These are phyloP conservation scores for Vanessa atalanta DNA, from an alignment of 1,140 invertebrate species.

Conservation along the genomic window DNA sequence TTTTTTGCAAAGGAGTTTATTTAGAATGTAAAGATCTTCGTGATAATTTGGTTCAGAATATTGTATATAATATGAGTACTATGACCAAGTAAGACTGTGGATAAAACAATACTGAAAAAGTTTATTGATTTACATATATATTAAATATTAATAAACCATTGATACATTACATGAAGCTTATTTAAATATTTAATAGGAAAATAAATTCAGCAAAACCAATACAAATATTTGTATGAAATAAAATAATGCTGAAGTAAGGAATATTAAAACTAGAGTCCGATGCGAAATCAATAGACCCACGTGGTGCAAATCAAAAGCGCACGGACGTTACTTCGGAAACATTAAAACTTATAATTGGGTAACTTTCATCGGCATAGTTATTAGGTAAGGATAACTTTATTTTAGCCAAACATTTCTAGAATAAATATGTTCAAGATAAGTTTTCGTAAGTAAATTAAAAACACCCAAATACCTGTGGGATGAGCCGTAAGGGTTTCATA, in stretches of 20 bases:
- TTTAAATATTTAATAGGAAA: neutral
- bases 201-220: slow-evolving; percentile 13
- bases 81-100: neutral
- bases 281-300: slow-evolving; percentile 55
- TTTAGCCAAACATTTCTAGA: neutral
- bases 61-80: neutral
- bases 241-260: slow-evolving; percentile 72
- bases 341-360: slow-evolving; percentile 10
- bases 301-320: slow-evolving; percentile 33
- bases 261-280: slow-evolving; percentile 68
- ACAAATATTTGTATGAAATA: slow-evolving; percentile 62
- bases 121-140: neutral
- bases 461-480: no score
- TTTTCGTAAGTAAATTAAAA: neutral
- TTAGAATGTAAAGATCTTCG: no score
- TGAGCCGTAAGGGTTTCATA: no score
- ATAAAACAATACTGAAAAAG: neutral
- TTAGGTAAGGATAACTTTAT: neutral
- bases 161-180: neutral
- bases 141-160: no score
- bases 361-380: neutral
- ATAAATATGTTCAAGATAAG: neutral
- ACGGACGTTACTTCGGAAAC: neutral
- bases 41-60: no score
- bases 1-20: no score